Percentiles rank a stretch among this genome's conserved stretches.
These are phyloP conservation scores for Drosophila eohydei DNA, from an alignment of 2,888 invertebrate genomes.

Conservation along the genomic window DNA sequence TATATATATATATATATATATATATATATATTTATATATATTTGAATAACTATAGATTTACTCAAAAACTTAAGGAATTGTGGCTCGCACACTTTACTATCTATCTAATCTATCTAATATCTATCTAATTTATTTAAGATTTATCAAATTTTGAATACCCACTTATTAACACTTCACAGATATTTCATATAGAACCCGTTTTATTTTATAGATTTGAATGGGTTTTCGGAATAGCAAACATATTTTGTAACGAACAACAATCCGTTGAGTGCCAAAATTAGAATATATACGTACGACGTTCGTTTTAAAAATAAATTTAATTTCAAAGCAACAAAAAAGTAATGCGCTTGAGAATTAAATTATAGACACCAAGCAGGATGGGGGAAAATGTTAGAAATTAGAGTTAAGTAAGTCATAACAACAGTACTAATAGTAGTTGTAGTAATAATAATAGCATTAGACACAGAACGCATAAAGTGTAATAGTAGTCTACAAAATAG, in stretches of 20 bases:
- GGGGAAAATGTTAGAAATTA: not conserved
- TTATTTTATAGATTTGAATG: slow-evolving; percentile 11
- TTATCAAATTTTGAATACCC: not conserved
- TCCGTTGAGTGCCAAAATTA: slow-evolving; percentile 63
- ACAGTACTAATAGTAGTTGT: not conserved
- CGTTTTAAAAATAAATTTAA: slow-evolving; percentile 71
- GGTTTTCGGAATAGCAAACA: slow-evolving; percentile 48
- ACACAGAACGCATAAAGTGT: not conserved
- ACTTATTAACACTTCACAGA: not conserved
- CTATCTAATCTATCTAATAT: too few relatives aligned
- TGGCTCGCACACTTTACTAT: not conserved
- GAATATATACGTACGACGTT: slow-evolving; percentile 57
- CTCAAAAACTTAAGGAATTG: not conserved
- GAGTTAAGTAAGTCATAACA: not conserved
- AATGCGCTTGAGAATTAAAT: slow-evolving; percentile 58
- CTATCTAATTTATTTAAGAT: not conserved
- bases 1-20: too few relatives aligned
- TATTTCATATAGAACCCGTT: not conserved
- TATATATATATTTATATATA: not conserved
- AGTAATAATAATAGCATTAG: not conserved
- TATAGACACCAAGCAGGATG: slow-evolving; percentile 29
- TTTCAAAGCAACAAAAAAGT: slow-evolving; percentile 46
- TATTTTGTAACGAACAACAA: slow-evolving; percentile 71
- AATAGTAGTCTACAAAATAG: not conserved
- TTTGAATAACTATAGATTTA: not conserved